A percentile compares a stretch with the other conserved stretches of the same genome.
phyloP scores from a whole-genome alignment of 1,140 invertebrate genomes.

The Drosophila orena region DNA sequence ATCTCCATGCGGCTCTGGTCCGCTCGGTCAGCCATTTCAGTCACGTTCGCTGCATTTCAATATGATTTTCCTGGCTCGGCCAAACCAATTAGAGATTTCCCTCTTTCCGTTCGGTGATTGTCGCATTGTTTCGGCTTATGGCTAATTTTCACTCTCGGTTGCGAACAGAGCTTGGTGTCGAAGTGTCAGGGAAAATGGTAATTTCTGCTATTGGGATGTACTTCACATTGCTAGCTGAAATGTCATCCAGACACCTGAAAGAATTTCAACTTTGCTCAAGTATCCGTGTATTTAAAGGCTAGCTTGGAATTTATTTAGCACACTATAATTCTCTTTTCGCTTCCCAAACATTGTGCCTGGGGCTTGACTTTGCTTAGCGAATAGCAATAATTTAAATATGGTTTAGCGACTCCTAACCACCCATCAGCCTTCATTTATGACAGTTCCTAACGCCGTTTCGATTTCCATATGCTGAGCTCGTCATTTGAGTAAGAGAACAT shows the following conservation, averaged over 20 bases:
- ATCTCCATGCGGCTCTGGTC: conserved; percentile 8
- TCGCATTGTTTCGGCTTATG: conserved; percentile 42
- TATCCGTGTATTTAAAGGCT: too few species aligned
- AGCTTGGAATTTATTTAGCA: background rate
- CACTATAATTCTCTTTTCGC: too few species aligned
- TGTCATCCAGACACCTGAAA: background rate
- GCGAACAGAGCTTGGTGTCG: background rate
- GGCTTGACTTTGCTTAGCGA: too few species aligned
- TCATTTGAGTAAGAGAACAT: conserved; percentile 28
- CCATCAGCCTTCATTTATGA: conserved; percentile 17
- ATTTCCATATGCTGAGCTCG: conserved; percentile 9
- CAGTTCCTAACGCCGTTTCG: too few species aligned
- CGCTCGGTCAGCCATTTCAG: conserved; percentile 40
- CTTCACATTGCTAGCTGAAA: background rate
- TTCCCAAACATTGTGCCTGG: too few species aligned
- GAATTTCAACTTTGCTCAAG: background rate
- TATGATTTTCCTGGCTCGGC: conserved; percentile 47
- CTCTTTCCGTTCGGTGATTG: conserved; percentile 36
- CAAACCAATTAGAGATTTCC: conserved; percentile 52
- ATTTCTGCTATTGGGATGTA: background rate
- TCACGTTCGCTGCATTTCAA: conserved; percentile 60
- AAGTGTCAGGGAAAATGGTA: background rate
- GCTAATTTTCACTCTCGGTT: conserved; percentile 35
- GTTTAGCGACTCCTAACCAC: background rate
- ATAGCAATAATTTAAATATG: background rate